Conservation (phyloP, 2,888 invertebrate species). For the Drosophila multiciliata region DNA sequence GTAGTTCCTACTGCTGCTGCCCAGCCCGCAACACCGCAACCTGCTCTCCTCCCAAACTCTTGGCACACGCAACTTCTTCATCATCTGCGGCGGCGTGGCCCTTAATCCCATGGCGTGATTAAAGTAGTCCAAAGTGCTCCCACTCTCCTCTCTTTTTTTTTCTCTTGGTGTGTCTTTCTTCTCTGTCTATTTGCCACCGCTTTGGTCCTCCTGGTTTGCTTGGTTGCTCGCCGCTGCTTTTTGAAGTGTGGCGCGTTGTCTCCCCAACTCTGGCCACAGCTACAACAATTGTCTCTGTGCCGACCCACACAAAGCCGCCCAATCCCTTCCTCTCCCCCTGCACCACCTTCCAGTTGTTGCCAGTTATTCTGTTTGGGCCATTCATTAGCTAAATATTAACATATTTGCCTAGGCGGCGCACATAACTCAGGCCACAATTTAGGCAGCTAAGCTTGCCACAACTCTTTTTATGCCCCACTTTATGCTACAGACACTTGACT, state of each 20-base stretch:
- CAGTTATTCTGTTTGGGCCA: slow-evolving; percentile 27
- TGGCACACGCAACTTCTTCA: slow-evolving; percentile 78
- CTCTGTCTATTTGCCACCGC: slow-evolving; percentile 38
- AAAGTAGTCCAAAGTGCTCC: slow-evolving; percentile 72
- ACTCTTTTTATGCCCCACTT: slow-evolving; percentile 39
- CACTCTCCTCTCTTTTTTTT: slow-evolving; percentile 9
- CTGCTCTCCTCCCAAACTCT: slow-evolving; percentile 13
- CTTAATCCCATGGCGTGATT: slow-evolving; percentile 81
- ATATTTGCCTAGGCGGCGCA: slow-evolving; percentile 64
- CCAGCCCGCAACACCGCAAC: too few relatives aligned
- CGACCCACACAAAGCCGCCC: not conserved
- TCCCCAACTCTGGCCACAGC: slow-evolving; percentile 33
- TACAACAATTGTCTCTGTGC: slow-evolving; percentile 70
- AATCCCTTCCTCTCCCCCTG: not conserved
- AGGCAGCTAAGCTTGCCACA: slow-evolving; percentile 45
- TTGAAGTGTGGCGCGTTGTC: slow-evolving; percentile 50
- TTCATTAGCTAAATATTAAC: slow-evolving; percentile 80
- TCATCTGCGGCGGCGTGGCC: slow-evolving; percentile 61
- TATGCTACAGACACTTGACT: slow-evolving; percentile 31
- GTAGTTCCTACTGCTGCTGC: slow-evolving; percentile 24
- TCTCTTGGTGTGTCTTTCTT: not conserved
- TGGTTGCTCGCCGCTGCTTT: slow-evolving; percentile 51
- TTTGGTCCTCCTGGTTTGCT: slow-evolving; percentile 22
- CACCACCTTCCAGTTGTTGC: not conserved
- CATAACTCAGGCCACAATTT: slow-evolving; percentile 70